Conservation (phyloP, 2,797 vertebrate genomes). For the Ibycter americanus region DNA sequence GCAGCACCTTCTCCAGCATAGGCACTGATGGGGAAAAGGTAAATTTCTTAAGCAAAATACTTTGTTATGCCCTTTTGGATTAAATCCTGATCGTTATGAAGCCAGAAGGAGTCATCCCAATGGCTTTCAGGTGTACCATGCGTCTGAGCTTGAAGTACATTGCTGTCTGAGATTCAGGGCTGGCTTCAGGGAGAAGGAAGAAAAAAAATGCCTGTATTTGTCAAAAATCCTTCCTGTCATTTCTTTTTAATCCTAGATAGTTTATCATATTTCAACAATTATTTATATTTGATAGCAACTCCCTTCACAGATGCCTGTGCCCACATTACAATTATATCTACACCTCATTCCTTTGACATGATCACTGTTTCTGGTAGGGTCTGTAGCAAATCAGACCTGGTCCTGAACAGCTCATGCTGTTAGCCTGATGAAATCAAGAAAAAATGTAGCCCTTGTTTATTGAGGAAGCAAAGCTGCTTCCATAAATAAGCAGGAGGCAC, state of each 20-base stretch:
- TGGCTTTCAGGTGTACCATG: neutral
- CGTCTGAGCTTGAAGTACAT: neutral
- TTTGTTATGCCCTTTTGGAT: neutral
- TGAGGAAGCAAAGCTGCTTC: constrained; percentile 36
- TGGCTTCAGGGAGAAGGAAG: neutral
- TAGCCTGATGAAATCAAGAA: constrained; percentile 16
- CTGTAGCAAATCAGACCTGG: neutral
- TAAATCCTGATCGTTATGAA: neutral
- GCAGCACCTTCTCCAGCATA: neutral
- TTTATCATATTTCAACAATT: neutral
- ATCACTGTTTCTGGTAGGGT: neutral
- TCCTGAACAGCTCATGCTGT: neutral
- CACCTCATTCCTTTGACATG: neutral
- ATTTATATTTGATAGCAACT: neutral
- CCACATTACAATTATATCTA: neutral
- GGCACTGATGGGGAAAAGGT: neutral
- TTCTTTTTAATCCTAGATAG: neutral
- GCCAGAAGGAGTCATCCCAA: neutral
- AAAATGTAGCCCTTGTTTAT: constrained; percentile 11
- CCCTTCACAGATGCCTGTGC: neutral
- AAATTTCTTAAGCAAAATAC: neutral
- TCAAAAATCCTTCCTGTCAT: neutral
- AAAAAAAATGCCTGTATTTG: neutral
- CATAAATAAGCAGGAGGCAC: constrained; percentile 31
- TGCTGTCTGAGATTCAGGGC: neutral